These are phyloP conservation scores for Beris morrisii DNA, from an alignment of 2,888 invertebrate species.

Conservation along the genomic window DNA sequence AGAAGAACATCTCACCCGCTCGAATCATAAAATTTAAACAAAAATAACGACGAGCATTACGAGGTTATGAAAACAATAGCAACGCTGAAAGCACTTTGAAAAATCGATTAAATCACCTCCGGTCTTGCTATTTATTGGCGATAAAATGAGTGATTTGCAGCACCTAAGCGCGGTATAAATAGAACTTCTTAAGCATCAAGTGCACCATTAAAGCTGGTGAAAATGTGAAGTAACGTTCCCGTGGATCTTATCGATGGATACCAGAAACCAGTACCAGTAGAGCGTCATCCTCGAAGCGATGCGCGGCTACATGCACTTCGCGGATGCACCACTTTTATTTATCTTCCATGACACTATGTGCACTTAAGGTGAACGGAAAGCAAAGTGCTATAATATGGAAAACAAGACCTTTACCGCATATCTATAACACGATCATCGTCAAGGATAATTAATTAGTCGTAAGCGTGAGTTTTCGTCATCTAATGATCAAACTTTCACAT, in stretches of 20 bases:
- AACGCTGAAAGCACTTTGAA: neutral
- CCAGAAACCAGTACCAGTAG: too few species aligned
- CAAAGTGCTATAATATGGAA: neutral
- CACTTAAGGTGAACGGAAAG: slow-evolving; percentile 8
- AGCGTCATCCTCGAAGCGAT: too few species aligned
- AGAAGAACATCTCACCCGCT: neutral
- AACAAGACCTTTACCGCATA: neutral
- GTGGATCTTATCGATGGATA: too few species aligned
- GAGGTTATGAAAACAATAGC: neutral
- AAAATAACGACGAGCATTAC: too few species aligned
- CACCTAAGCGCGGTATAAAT: slow-evolving; percentile 11
- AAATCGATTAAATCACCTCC: slow-evolving; percentile 11
- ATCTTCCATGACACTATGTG: slow-evolving; percentile 3
- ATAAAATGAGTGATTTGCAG: slow-evolving; percentile 19
- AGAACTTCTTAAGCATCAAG: neutral
- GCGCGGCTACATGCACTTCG: neutral
- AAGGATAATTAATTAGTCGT: slow-evolving; percentile 15
- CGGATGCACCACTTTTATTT: slow-evolving; percentile 16
- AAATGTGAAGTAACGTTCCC: too few species aligned
- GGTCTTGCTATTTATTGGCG: slow-evolving; percentile 17
- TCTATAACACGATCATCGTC: too few species aligned
- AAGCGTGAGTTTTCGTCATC: slow-evolving; percentile 12
- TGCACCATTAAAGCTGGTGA: too few species aligned
- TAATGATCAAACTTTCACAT: neutral
- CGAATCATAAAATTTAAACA: too few species aligned